Percentiles rank a stretch among this genome's conserved stretches.
These are phyloP conservation scores for Orthosia cruda DNA, from an alignment of 2,888 invertebrate species.

Conservation along the genomic window DNA sequence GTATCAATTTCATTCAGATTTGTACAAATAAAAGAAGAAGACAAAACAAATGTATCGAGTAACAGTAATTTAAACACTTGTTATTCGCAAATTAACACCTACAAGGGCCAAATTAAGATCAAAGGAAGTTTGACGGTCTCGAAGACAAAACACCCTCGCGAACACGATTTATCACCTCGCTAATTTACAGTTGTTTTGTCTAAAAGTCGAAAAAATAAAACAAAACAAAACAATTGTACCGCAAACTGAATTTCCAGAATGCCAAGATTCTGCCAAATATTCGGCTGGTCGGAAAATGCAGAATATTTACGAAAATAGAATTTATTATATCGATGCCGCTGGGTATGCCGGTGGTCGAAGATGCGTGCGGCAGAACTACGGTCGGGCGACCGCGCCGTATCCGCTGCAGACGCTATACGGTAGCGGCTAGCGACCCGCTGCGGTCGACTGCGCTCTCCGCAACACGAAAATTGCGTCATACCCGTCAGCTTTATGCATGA, in stretches of 20 bases:
- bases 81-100: conserved; percentile 48
- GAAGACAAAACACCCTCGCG: conserved; percentile 52
- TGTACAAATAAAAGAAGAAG: conserved; percentile 14
- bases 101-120: conserved; percentile 55
- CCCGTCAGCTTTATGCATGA: conserved; percentile 60
- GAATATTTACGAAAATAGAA: conserved; percentile 68
- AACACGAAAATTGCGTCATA: conserved; percentile 66
- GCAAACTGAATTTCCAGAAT: conserved; percentile 63
- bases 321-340: conserved; percentile 65
- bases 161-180: conserved; percentile 62
- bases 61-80: conserved; percentile 50
- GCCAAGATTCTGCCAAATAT: conserved; percentile 71
- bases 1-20: conserved; percentile 17
- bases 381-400: conserved; percentile 67
- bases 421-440: conserved; percentile 43
- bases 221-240: conserved; percentile 44
- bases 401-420: conserved; percentile 66
- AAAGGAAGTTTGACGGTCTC: conserved; percentile 46
- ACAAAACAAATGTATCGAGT: conserved; percentile 48
- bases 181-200: conserved; percentile 68
- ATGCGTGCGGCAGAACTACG: conserved; percentile 71
- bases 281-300: conserved; percentile 57
- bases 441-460: conserved; percentile 63
- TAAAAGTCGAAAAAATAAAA: conserved; percentile 59
- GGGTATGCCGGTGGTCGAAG: conserved; percentile 66